These are phyloP conservation scores for Diploptera punctata DNA, from an alignment of 2,888 invertebrate genomes.

Conservation along the genomic window DNA sequence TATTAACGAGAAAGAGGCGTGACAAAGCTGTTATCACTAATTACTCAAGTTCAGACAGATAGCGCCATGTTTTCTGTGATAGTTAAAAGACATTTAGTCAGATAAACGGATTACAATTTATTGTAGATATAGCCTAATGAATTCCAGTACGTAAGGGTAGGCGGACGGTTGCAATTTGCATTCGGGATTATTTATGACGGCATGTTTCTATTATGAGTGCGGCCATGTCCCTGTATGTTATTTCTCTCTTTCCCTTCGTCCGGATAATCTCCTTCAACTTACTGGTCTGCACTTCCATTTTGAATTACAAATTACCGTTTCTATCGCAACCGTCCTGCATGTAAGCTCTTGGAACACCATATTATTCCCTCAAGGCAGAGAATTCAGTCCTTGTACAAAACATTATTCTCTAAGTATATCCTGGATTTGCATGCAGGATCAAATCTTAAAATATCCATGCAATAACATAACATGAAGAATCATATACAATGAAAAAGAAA, in stretches of 20 bases:
- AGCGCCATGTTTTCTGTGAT: conserved; percentile 16
- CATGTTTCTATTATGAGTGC: conserved; percentile 24
- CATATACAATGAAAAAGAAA: no score
- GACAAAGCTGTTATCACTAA: neutral
- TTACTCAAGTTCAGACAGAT: no score
- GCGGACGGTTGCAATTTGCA: neutral
- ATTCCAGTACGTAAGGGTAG: neutral
- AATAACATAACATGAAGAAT: no score
- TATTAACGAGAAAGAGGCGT: conserved; percentile 1
- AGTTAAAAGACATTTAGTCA: neutral
- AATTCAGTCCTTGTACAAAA: neutral
- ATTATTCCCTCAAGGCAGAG: conserved; percentile 14
- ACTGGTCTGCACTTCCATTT: neutral
- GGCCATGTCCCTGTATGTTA: neutral
- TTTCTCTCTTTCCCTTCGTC: neutral
- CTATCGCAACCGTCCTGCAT: conserved; percentile 2
- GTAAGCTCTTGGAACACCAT: conserved; percentile 12
- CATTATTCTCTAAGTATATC: neutral
- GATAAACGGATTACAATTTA: conserved; percentile 21
- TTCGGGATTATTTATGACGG: conserved; percentile 19
- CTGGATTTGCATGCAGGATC: no score
- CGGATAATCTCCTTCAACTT: neutral
- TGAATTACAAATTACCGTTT: conserved; percentile 15
- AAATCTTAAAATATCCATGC: no score
- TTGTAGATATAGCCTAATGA: conserved; percentile 18